phyloP scores from a whole-genome alignment of 2,113 vertebrate species.

The Sardina pilchardus region DNA sequence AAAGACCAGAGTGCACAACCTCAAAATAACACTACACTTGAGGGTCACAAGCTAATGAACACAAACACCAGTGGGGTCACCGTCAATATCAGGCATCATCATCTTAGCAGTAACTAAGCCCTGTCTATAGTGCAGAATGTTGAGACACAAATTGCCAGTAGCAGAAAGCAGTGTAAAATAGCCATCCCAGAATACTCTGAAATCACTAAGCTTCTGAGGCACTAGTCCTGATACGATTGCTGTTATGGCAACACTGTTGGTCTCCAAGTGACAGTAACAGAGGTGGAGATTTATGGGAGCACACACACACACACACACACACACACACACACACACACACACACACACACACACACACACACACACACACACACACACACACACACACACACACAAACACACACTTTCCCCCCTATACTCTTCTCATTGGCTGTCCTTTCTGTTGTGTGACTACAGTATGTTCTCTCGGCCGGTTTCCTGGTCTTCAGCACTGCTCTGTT shows the following conservation, averaged over 20 bases:
- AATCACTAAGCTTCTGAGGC: constrained; percentile 44
- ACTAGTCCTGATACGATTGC: background rate
- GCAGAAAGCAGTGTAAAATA: constrained; percentile 41
- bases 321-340: background rate
- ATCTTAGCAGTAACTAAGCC: background rate
- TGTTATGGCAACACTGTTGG: constrained; percentile 39
- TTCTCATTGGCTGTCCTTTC: background rate
- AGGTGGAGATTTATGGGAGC: background rate
- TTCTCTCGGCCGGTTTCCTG: background rate
- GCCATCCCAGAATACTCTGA: constrained; percentile 45
- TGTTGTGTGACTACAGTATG: background rate
- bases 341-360: background rate
- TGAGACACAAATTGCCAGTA: background rate
- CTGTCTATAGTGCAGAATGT: background rate
- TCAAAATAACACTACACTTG: background rate
- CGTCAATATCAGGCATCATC: background rate
- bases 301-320: background rate
- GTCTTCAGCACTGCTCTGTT: background rate
- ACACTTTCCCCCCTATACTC: background rate
- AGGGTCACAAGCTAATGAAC: background rate
- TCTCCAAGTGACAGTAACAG: constrained; percentile 33
- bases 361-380: background rate
- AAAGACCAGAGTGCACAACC: background rate
- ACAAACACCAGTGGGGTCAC: background rate
- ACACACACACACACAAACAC: background rate